Base-by-base conservation (phyloP, 2,888 invertebrate genomes). In the Leucophenga montana region DNA sequence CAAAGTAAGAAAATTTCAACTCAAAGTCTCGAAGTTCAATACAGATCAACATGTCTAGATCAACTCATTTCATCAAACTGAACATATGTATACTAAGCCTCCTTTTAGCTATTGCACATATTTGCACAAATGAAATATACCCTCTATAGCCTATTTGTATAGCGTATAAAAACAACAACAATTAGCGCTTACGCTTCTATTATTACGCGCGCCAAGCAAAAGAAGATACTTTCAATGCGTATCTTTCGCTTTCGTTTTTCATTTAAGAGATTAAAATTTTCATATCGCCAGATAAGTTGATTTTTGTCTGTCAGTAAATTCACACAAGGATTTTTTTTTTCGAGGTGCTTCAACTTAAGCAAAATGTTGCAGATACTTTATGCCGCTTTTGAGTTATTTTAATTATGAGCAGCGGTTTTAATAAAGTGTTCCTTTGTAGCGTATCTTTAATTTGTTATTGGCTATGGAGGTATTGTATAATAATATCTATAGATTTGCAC, bases 241-340 rank as follows among this genome's bases (percentile, higher is more conserved):
- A 39, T 20, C n/a, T 61, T n/a, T 59, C n/a, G 6, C 16, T 57
- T 31, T n/a, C 31, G 9, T 59, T 33, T 57, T 61, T n/a, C 11
- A 16, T 61, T 39, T 11, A 61, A 61, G 39, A 61, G 61, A 61
- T 61, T 61, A 39, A 61, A 39, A 61, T 39, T 61, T 27, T 39
- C 61, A 39, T 31, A 39, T 39, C 61, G 44, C 27, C 33, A 33
- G 33, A 59, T 31, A 59, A 59, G 16, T 59, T 59, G 31, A 33
- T 33, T 39, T 33, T 59, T 14, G 59, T 61, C 44, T 61, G 61
- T 61, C 61, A 39, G 61, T 20, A 61, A 39, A 16, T 39, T 61
- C n/a, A 39, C 4, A 27, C 1, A 57, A 22, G 31, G 3, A 14
- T 57, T 31, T 22, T 22, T 27, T 16, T 27, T 27, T 27, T 27